Conservation (phyloP, 1,140 invertebrate genomes). For the Euura saliciscinereae region DNA sequence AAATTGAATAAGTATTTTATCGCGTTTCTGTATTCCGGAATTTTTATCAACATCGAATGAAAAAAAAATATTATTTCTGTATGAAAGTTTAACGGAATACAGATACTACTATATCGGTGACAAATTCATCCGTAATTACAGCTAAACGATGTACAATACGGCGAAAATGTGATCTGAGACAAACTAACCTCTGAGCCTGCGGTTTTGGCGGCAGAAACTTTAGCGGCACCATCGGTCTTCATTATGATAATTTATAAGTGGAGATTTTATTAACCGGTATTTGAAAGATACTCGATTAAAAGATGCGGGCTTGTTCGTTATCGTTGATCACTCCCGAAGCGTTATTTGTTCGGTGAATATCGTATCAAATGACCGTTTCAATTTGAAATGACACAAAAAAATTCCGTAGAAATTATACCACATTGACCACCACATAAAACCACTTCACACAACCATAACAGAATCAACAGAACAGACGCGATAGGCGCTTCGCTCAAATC, state of each 20-base stretch:
- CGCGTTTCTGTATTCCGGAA: not conserved
- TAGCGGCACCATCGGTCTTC: conserved; percentile 44
- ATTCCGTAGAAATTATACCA: too few species aligned
- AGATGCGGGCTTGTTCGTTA: not conserved
- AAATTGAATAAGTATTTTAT: not conserved
- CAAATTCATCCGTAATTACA: not conserved
- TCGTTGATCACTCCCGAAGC: not conserved
- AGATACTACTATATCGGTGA: not conserved
- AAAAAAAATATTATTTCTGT: not conserved
- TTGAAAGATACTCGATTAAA: not conserved
- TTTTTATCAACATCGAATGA: not conserved
- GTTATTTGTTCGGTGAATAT: not conserved
- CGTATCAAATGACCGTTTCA: not conserved
- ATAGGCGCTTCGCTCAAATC: too few species aligned
- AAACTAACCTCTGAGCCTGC: conserved; percentile 42
- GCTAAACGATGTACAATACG: not conserved
- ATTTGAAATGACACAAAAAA: not conserved
- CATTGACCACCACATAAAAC: too few species aligned
- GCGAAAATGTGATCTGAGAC: conserved; percentile 6
- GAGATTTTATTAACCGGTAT: not conserved
- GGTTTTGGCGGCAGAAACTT: conserved; percentile 42
- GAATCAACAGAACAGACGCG: too few species aligned
- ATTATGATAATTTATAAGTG: conserved; percentile 33
- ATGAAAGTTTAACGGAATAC: not conserved
- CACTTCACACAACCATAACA: too few species aligned